Evolutionary conservation across 2,797 vertebrate species (phyloP).

Genomic region (Microchirus variegatus): DNA sequence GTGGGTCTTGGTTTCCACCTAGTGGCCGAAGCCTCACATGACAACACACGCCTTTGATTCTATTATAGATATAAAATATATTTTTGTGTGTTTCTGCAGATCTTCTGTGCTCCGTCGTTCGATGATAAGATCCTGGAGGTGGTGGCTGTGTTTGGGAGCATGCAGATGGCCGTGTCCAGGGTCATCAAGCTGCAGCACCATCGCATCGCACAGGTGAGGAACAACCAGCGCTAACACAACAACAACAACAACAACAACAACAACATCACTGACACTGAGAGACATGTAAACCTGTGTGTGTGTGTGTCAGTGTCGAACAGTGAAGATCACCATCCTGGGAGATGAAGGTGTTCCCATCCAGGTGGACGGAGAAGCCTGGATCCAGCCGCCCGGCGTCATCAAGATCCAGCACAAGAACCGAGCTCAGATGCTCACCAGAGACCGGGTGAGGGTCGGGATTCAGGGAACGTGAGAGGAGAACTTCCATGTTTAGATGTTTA

Average conservation of each 20-base stretch:
- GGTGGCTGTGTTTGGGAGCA: slow-evolving; percentile 95
- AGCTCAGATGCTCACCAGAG: slow-evolving; percentile 97
- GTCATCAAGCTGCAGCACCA: slow-evolving; percentile 98
- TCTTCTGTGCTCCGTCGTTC: slow-evolving; percentile 96
- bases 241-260: too few species aligned
- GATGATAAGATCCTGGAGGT: slow-evolving; percentile 99
- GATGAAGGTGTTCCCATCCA: slow-evolving; percentile 97
- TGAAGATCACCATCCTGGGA: slow-evolving; percentile 98
- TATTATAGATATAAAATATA: too few species aligned
- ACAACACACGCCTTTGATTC: too few species aligned
- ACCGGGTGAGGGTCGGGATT: slow-evolving; percentile 83
- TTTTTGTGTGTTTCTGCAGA: slow-evolving; percentile 80
- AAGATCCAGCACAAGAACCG: slow-evolving; percentile 98
- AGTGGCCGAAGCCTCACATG: slow-evolving; percentile 22
- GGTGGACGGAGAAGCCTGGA: slow-evolving; percentile 98
- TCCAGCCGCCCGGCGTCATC: slow-evolving; percentile 96
- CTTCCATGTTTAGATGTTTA: neutral
- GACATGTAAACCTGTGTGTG: neutral
- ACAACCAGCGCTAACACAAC: too few species aligned
- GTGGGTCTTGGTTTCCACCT: slow-evolving; percentile 40
- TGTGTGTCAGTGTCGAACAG: slow-evolving; percentile 88
- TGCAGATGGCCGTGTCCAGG: slow-evolving; percentile 98
- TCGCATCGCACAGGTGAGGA: slow-evolving; percentile 93
- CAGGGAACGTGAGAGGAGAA: neutral
- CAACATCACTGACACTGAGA: too few species aligned